Percentiles rank a stretch among this genome's conserved stretches.
These are phyloP conservation scores for Peromyscus aztecus DNA, from an alignment of 2,797 vertebrate species.

Conservation along the genomic window DNA sequence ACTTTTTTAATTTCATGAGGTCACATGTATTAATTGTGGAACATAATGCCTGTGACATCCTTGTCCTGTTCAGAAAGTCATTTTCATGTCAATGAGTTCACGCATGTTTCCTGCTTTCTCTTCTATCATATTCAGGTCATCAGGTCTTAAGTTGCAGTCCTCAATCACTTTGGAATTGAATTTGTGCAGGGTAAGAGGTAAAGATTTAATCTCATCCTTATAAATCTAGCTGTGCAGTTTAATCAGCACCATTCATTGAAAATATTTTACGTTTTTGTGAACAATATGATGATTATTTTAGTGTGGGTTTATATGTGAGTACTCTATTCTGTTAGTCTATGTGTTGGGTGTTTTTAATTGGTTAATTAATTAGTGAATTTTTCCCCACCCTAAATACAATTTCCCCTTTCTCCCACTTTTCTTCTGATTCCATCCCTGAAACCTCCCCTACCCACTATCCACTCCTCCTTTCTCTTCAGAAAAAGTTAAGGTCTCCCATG, in stretches of 20 bases:
- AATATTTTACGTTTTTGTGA: background rate
- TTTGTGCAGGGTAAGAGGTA: background rate
- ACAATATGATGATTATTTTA: background rate
- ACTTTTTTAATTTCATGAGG: background rate
- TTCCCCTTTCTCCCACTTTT: no score
- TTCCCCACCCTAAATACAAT: no score
- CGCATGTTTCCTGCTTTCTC: background rate
- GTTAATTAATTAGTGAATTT: no score
- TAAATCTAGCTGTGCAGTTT: background rate
- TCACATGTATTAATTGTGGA: background rate
- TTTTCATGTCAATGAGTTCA: background rate
- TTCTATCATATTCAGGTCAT: background rate
- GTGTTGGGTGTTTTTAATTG: background rate
- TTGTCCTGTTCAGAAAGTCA: background rate
- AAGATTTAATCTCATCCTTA: background rate
- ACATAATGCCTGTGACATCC: background rate
- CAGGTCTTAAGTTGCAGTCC: background rate
- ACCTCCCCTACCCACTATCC: no score
- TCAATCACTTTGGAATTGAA: background rate
- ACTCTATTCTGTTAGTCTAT: background rate
- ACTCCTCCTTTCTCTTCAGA: no score
- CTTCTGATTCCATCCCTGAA: rapidly evolving
- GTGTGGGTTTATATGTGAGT: background rate
- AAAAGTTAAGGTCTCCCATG: no score
- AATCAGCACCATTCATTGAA: background rate